phyloP scores from a whole-genome alignment of 2,888 invertebrate genomes.

The Acutogordius australiensis region DNA sequence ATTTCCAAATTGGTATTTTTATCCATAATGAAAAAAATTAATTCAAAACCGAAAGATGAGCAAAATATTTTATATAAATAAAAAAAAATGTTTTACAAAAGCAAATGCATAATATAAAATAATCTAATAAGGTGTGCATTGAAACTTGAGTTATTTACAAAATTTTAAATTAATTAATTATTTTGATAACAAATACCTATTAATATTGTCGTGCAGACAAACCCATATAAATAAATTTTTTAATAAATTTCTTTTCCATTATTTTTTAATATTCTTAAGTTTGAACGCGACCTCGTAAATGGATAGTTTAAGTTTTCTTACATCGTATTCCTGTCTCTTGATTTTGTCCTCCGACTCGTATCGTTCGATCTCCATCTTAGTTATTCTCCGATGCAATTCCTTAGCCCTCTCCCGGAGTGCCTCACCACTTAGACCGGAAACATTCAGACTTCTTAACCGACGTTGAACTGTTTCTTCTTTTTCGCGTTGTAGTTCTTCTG shows the following conservation, averaged over 20 bases:
- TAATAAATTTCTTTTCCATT: background rate
- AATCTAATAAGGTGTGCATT: no score
- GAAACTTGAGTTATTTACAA: no score
- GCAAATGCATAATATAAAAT: no score
- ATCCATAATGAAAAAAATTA: no score
- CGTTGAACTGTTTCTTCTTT: slow-evolving; percentile 4
- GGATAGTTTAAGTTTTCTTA: background rate
- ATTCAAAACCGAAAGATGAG: no score
- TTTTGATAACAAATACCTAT: background rate
- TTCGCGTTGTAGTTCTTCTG: background rate
- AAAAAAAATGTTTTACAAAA: no score
- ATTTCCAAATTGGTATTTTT: no score
- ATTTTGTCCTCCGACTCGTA: slow-evolving; percentile 7
- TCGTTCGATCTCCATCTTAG: slow-evolving; percentile 1
- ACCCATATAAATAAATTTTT: background rate
- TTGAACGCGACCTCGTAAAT: background rate
- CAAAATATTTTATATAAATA: no score
- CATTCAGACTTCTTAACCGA: background rate
- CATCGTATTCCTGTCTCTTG: slow-evolving; percentile 10
- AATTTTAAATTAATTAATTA: background rate
- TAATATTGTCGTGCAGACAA: background rate
- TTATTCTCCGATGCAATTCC: background rate
- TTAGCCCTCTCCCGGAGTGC: background rate
- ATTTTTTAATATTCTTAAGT: background rate
- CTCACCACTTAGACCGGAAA: background rate